Percentiles rank a stretch among this genome's conserved stretches.
These are phyloP conservation scores for Pygoscelis antarcticus DNA, from an alignment of 2,113 vertebrate genomes.

Conservation along the genomic window DNA sequence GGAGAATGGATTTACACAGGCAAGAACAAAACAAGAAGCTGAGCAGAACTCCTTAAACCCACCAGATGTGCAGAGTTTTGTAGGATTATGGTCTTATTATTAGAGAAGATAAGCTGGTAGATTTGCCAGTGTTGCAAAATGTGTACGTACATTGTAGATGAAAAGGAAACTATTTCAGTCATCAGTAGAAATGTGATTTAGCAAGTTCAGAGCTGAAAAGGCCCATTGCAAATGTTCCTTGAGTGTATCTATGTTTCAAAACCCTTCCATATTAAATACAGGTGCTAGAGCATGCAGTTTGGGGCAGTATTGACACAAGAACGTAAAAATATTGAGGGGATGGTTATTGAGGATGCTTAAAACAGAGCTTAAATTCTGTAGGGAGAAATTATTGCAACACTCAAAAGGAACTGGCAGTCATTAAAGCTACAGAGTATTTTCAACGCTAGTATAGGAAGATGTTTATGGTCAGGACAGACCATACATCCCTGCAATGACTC, in stretches of 20 bases:
- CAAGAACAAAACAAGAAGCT: slow-evolving; percentile 1
- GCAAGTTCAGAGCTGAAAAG: neutral
- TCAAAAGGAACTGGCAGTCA: neutral
- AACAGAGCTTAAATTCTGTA: neutral
- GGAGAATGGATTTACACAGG: neutral
- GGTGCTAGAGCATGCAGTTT: neutral
- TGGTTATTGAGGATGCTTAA: neutral
- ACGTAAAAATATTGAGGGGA: neutral
- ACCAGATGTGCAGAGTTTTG: neutral
- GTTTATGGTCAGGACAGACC: neutral
- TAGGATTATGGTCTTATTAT: neutral
- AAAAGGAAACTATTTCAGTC: neutral
- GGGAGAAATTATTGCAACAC: neutral
- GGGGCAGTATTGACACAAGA: neutral
- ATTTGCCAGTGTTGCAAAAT: neutral
- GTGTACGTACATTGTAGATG: neutral
- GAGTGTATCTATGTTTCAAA: neutral
- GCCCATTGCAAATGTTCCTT: neutral
- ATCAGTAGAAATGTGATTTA: neutral
- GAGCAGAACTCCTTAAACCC: neutral
- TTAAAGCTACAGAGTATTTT: neutral
- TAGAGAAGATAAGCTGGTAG: neutral
- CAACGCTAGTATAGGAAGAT: neutral
- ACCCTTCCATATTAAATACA: neutral
- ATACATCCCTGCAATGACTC: neutral